Evolutionary conservation across 1,140 invertebrate genomes (phyloP).

Genomic region (Ceratina calcarata): DNA sequence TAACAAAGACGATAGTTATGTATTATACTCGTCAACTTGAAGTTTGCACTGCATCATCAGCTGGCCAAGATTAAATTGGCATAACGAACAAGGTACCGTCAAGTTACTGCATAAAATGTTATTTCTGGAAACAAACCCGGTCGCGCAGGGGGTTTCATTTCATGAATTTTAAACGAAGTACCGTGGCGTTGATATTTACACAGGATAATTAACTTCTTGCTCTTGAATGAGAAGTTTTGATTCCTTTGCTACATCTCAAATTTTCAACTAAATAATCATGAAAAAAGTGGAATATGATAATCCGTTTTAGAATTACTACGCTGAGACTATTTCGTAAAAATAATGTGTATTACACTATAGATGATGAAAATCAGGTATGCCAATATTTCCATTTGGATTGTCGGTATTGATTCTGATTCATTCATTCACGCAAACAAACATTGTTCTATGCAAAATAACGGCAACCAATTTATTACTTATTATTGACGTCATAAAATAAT

Average conservation of each 20-base stretch:
- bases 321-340: neutral
- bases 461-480: neutral
- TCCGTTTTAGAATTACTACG: neutral
- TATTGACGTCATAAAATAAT: conserved; percentile 5
- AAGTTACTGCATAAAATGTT: conserved; percentile 9
- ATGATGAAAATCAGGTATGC: too few species aligned
- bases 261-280: neutral
- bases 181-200: neutral
- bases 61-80: neutral
- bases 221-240: neutral
- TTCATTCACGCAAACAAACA: neutral
- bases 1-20: too few species aligned
- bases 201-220: neutral
- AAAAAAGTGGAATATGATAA: neutral
- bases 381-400: too few species aligned
- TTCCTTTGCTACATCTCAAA: neutral
- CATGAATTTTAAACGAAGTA: conserved; percentile 9
- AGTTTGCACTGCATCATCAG: neutral
- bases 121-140: neutral
- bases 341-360: neutral
- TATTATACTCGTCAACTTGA: neutral
- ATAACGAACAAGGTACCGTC: neutral
- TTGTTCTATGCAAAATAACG: neutral
- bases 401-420: neutral
- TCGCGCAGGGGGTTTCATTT: neutral